Percentiles rank a stretch among this genome's conserved stretches.
Conservation (phyloP, 1,140 invertebrate species). For the Eriosoma lanigerum region DNA sequence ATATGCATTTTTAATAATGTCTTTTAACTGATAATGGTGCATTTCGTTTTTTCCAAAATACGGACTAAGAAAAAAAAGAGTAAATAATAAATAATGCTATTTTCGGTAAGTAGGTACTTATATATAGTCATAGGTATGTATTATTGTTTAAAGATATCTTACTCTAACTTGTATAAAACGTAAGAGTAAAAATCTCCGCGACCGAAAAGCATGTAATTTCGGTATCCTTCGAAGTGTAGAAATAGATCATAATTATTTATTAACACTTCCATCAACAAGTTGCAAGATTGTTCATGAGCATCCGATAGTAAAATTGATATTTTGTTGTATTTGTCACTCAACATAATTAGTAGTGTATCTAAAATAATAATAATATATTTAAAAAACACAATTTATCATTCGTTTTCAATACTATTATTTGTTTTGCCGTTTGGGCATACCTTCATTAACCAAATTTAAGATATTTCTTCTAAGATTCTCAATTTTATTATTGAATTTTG, state of each 20-base stretch:
- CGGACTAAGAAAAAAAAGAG: not conserved
- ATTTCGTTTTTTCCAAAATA: slow-evolving; percentile 4
- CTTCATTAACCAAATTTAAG: not conserved
- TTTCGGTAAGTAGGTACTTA: too few relatives aligned
- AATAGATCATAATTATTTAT: not conserved
- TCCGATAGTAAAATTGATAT: not conserved
- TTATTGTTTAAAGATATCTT: not conserved
- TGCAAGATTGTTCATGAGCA: not conserved
- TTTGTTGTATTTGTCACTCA: not conserved
- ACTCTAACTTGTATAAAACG: not conserved
- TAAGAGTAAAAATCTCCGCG: slow-evolving; percentile 12
- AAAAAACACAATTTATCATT: too few relatives aligned
- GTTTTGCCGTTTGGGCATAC: not conserved
- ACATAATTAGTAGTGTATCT: not conserved
- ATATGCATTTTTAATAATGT: not conserved
- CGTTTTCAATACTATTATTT: too few relatives aligned
- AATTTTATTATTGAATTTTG: not conserved
- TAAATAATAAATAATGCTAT: too few relatives aligned
- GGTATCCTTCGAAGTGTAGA: slow-evolving; percentile 3
- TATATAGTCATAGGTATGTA: too few relatives aligned
- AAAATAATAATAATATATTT: not conserved
- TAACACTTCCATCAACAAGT: not conserved
- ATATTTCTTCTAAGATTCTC: not conserved
- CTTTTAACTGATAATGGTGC: slow-evolving; percentile 13
- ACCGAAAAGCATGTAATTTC: slow-evolving; percentile 27